These are phyloP conservation scores for Lepilemur ruficaudatus DNA, from an alignment of 2,797 vertebrate species.

Conservation along the genomic window DNA sequence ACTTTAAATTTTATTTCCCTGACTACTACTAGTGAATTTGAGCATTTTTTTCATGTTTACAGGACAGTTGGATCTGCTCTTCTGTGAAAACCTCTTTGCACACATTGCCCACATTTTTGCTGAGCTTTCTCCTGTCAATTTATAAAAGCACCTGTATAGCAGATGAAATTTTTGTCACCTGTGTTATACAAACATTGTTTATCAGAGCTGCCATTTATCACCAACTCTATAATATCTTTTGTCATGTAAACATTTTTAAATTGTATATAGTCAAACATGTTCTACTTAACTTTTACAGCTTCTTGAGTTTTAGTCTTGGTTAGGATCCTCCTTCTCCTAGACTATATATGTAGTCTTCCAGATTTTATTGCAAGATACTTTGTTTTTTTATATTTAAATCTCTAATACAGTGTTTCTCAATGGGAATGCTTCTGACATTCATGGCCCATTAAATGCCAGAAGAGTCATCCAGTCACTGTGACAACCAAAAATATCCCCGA, in stretches of 20 bases:
- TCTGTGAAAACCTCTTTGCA: neutral
- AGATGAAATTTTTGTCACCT: neutral
- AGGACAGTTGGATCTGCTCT: neutral
- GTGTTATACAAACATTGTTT: neutral
- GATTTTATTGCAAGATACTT: neutral
- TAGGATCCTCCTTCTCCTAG: neutral
- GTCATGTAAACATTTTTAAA: neutral
- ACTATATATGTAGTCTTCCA: neutral
- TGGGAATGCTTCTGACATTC: neutral
- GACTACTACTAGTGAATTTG: neutral
- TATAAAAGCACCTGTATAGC: neutral
- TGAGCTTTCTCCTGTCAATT: neutral
- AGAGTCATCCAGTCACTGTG: neutral
- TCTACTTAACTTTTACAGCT: neutral
- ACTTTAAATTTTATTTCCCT: neutral
- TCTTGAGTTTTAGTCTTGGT: neutral
- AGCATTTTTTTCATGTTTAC: neutral
- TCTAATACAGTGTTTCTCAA: slow-evolving; percentile 15
- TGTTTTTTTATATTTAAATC: neutral
- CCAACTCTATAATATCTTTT: neutral
- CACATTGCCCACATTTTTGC: neutral
- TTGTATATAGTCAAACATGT: neutral
- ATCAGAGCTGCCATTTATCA: neutral
- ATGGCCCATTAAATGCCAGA: neutral
- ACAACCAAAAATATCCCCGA: neutral